These are phyloP conservation scores for Indri indri DNA, from an alignment of 2,113 vertebrate genomes.

Conservation along the genomic window DNA sequence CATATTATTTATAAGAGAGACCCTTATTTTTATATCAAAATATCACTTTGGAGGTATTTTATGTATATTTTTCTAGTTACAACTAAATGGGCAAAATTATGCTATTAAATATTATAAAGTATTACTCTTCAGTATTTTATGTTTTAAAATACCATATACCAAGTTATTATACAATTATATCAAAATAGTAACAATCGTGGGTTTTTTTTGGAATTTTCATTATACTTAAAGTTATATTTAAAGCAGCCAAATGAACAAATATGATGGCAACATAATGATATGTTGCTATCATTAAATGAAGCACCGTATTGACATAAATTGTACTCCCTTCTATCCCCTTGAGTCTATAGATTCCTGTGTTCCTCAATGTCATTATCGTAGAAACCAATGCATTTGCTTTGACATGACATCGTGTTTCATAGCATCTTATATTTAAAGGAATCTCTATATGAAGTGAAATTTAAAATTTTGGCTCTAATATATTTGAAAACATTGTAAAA, in stretches of 20 bases:
- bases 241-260: not conserved
- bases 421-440: not conserved
- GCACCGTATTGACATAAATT: not conserved
- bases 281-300: not conserved
- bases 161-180: not conserved
- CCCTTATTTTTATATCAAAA: not conserved
- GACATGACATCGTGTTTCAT: not conserved
- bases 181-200: not conserved
- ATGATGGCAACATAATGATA: too few relatives aligned
- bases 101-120: not conserved
- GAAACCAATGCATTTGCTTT: not conserved
- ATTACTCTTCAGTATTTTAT: constrained; percentile 36
- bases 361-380: not conserved
- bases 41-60: not conserved
- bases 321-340: not conserved
- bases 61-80: not conserved
- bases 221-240: not conserved
- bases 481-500: not conserved
- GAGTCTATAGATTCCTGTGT: not conserved
- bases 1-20: not conserved
- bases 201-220: not conserved
- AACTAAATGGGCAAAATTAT: not conserved
- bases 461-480: constrained; percentile 1
- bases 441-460: not conserved
- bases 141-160: not conserved